Base-by-base conservation (phyloP, 2,113 vertebrate species). In the Oreochromis niloticus region DNA sequence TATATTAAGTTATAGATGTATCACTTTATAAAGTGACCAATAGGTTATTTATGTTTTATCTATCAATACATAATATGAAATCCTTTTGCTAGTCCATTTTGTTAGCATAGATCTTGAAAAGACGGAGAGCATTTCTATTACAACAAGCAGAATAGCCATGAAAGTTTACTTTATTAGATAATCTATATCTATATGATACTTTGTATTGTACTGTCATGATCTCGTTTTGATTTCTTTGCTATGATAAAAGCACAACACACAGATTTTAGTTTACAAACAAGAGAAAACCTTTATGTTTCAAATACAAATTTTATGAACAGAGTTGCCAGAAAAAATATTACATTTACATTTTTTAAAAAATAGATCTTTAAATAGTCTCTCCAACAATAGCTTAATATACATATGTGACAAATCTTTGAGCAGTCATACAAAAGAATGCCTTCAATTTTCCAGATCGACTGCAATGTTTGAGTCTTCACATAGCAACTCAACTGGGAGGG, bases 341-440 rank as follows among this genome's bases (percentile, higher is more conserved):
- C 34, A 93, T 94, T 93, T 93, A 95, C 88, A 95, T 82, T 81
- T 94, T 96, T 92, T 93, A 88, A 96, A 96, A 97, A 97, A 97
- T 97, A 97, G 93, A 96, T 95, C 92, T 97, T 97, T 97, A 97
- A 97, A 97, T 97, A 96, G 82, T 96, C 92, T 96, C 95, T 95
- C 91, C 89, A 93, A 93, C 91, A 95, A 95, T 94, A 96, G 92
- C 93, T 96, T 96, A 89, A 95, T 96, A 95, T 95, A 96, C 92
- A 96, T 86, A 95, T 95, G 93, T 94, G 94, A 96, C 95, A 97
- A 93, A 93, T 94, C 84, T 93, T 90, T 88, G 89, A 90, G 85
- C 89, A 90, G 91, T 91, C 89, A 91, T 92, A 82, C 57, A 91
- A 91, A 92, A 63, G 59, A 87, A 85, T 52, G 55, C 71, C 55